Percentiles rank a stretch among this genome's conserved stretches.
Evolutionary conservation across 1,140 invertebrate species (phyloP).

Genomic region (Euborellia annulipes): DNA sequence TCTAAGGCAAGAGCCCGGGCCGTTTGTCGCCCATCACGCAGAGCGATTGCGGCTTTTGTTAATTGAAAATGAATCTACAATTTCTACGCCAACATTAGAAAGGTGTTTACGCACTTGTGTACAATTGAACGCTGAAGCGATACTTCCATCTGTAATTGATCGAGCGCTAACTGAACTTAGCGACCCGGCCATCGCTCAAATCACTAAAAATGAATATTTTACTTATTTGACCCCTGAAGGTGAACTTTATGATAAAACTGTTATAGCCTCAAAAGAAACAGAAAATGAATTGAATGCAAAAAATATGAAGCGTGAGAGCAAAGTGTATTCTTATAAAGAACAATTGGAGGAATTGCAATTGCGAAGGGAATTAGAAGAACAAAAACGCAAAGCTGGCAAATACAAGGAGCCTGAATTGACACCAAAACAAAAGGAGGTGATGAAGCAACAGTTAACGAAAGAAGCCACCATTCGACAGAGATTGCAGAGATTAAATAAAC

Average conservation of each 20-base stretch:
- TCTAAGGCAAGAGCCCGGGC: conserved; percentile 34
- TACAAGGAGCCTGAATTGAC: conserved; percentile 59
- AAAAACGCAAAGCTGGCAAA: conserved; percentile 63
- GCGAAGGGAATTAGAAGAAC: conserved; percentile 81
- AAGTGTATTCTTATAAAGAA: conserved; percentile 93
- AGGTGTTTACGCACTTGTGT: conserved; percentile 49
- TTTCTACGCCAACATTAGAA: too few relatives aligned
- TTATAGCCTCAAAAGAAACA: conserved; percentile 57
- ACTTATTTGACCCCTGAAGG: conserved; percentile 79
- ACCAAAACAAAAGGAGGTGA: conserved; percentile 83
- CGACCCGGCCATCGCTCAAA: conserved; percentile 47
- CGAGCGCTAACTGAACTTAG: conserved; percentile 39
- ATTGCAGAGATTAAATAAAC: conserved; percentile 43
- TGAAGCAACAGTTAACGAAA: conserved; percentile 73
- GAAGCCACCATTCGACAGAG: conserved; percentile 58
- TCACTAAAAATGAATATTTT: conserved; percentile 76
- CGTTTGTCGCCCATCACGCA: too few relatives aligned
- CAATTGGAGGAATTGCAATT: conserved; percentile 89
- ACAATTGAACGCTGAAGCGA: conserved; percentile 41
- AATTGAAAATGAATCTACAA: too few relatives aligned
- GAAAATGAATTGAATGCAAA: conserved; percentile 44
- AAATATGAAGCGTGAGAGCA: conserved; percentile 92
- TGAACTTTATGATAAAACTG: conserved; percentile 78
- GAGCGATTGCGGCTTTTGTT: too few relatives aligned
- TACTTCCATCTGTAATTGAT: conserved; percentile 40